Percentiles rank a stretch among this genome's conserved stretches.
phyloP scores from a whole-genome alignment of 2,888 invertebrate genomes.

The Cryptus viduatorius region DNA sequence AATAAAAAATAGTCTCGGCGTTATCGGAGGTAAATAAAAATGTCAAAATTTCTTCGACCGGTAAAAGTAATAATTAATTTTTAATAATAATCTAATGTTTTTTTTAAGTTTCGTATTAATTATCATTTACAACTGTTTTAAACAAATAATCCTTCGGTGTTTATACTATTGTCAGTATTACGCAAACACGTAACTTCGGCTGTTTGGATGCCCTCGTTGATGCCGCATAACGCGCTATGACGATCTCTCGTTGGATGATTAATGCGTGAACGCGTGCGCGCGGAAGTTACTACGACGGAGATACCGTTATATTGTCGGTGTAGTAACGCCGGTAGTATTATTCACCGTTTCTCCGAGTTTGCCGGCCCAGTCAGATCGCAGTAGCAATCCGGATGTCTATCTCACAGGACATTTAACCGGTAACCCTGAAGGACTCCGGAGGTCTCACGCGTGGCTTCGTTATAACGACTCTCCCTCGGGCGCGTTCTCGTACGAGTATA shows the following conservation, averaged over 20 bases:
- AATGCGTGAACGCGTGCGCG: conserved; percentile 37
- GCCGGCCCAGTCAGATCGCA: conserved; percentile 30
- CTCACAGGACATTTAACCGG: conserved; percentile 67
- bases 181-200: not conserved
- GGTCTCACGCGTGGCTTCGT: conserved; percentile 48
- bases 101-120: too few species aligned
- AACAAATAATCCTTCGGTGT: not conserved
- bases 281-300: conserved; percentile 46
- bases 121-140: not conserved
- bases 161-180: not conserved
- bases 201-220: conserved; percentile 1
- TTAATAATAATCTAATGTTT: too few species aligned
- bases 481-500: conserved; percentile 35
- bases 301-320: not conserved
- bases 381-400: conserved; percentile 64
- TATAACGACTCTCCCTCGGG: conserved; percentile 58
- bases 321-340: conserved; percentile 33
- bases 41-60: too few species aligned
- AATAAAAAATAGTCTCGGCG: not conserved
- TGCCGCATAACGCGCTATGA: conserved; percentile 3
- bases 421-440: conserved; percentile 49
- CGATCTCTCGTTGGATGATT: conserved; percentile 41
- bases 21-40: not conserved
- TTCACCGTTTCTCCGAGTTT: conserved; percentile 12
- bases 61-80: too few species aligned